These are phyloP conservation scores for Cyprinella venusta DNA, from an alignment of 2,797 vertebrate species.

Conservation along the genomic window DNA sequence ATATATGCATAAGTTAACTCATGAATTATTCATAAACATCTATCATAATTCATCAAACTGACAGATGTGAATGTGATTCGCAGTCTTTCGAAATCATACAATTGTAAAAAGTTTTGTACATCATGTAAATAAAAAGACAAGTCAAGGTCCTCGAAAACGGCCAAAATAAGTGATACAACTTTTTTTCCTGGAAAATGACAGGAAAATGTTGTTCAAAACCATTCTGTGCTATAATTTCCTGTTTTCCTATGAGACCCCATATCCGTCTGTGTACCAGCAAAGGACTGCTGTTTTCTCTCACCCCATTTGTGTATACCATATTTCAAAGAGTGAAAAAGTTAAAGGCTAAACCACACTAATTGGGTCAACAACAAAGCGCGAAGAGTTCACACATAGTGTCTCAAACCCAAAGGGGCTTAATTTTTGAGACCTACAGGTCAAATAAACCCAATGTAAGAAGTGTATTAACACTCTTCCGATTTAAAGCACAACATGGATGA, in stretches of 20 bases:
- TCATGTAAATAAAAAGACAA: background rate
- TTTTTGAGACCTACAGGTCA: conserved; percentile 27
- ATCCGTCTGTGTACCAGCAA: background rate
- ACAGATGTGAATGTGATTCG: conserved; percentile 13
- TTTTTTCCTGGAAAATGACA: too few species aligned
- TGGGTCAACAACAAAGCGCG: conserved; percentile 41
- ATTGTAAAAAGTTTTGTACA: background rate
- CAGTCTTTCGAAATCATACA: background rate
- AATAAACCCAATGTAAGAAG: background rate
- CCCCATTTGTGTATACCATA: background rate
- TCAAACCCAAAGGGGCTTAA: conserved; percentile 34
- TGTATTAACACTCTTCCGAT: background rate
- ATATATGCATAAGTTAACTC: background rate
- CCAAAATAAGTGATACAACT: background rate
- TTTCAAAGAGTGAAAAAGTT: conserved; percentile 9
- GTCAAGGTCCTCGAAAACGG: background rate
- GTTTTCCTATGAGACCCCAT: background rate
- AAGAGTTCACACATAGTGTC: conserved; percentile 47
- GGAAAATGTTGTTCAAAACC: background rate
- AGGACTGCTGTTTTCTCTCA: conserved; percentile 7
- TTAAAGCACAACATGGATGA: conserved; percentile 5
- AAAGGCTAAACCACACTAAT: conserved; percentile 46
- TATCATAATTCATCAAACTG: conserved; percentile 11
- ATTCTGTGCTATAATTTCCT: background rate
- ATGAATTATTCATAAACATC: conserved; percentile 13